Evolutionary conservation across 2,797 vertebrate species (phyloP), one percentile per base, ranked within the genome.

Genomic region (Buphagus erythrorhynchus): DNA sequence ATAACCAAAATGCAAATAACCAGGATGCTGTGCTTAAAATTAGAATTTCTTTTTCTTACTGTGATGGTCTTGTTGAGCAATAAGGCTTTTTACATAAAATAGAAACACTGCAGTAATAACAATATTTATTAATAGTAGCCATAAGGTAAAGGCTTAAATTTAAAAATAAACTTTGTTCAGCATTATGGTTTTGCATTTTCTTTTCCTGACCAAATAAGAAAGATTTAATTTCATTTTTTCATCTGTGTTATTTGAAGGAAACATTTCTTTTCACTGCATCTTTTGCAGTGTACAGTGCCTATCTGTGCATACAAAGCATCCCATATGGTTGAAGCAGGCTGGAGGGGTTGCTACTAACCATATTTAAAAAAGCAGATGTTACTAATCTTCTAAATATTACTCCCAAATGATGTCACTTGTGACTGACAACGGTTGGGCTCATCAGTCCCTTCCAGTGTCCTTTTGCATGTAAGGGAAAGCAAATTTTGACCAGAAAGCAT

Each of bases 301-400:
- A 57, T 42, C 82, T 96, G 90, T 90, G 91, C 90, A 86, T 97
- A 91, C 81, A 92, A 93, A 97, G 63, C 36, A 88, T 52, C 84
- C 91, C 95, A 96, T 97, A 97, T 97, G 96, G 97, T 54, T 90
- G 92, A 88, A 95, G 93, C 72, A 95, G 96, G 96, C 97, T 97
- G 92, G 74, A 74, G 97, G 97, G 95, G 85, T 96, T 97, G 97
- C 67, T 93, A 96, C 90, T 93, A 97, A 96, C 96, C 91, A 54
- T 95, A 96, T 97, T 97, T 98, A 0, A 88, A 96, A 97, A 98
- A 98, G 93, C 98, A 98, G 98, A 98, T 98, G 98, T 97, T 97
- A 96, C 97, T 97, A 94, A 97, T 98, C 97, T 98, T 98, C 95
- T 91, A 95, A 96, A 93, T 92, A 87, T 96, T 95, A 91, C 88